Conservation (phyloP, 2,113 vertebrate species). For the Malaclemys terrapin region DNA sequence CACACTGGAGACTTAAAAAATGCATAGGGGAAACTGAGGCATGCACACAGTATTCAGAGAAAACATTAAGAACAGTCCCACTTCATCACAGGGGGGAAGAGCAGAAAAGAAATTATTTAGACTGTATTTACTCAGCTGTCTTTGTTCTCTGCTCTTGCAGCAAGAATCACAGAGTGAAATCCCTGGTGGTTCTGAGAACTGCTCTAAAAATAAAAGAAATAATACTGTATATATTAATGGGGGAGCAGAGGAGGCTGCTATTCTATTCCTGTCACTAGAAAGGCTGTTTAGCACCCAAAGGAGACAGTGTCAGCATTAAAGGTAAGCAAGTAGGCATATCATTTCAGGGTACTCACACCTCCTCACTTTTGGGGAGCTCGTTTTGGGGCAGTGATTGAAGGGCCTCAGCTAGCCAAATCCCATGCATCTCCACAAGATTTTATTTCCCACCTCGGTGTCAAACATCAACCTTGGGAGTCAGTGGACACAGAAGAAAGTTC, state of each 20-base stretch:
- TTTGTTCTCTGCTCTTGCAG: conserved; percentile 60
- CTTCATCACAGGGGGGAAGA: neutral
- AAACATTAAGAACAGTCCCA: too few species aligned
- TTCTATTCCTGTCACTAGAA: neutral
- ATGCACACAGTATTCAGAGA: too few species aligned
- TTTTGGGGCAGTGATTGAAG: neutral
- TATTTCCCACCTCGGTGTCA: neutral
- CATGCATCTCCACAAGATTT: neutral
- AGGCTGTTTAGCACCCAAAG: neutral
- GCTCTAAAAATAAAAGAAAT: conserved; percentile 40
- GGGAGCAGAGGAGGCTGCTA: neutral
- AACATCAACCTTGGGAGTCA: accelerated
- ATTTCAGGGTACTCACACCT: neutral
- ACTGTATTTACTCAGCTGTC: conserved; percentile 73
- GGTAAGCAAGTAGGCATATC: neutral
- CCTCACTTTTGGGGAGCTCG: neutral
- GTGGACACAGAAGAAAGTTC: neutral
- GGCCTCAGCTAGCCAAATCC: neutral
- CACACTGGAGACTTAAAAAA: too few species aligned
- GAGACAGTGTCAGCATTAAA: neutral
- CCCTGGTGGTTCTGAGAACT: conserved; percentile 47
- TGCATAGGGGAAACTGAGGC: too few species aligned
- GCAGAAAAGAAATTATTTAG: conserved; percentile 64
- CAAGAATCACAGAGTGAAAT: conserved; percentile 66
- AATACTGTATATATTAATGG: neutral